Percentiles rank a stretch among this genome's conserved stretches.
Evolutionary conservation across 2,113 vertebrate genomes (phyloP).

Genomic region (Tenebrosternarchus preto): DNA sequence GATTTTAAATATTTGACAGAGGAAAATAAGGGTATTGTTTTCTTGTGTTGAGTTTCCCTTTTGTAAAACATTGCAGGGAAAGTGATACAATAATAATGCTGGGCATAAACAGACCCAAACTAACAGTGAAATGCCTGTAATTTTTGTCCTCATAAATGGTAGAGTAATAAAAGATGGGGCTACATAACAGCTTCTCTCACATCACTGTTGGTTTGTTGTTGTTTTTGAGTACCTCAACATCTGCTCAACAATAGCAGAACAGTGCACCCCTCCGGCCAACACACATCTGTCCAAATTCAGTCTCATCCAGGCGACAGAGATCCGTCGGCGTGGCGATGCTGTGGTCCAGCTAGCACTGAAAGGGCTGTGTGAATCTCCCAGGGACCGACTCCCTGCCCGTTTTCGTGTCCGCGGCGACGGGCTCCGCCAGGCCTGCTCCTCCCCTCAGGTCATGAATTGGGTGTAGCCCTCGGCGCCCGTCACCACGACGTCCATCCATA

Average conservation of each 20-base stretch:
- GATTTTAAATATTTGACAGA: conserved; percentile 45
- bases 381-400: conserved; percentile 1
- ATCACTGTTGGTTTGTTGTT: no score
- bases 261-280: conserved; percentile 13
- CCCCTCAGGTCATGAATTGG: conserved; percentile 89
- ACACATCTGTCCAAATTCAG: conserved; percentile 22
- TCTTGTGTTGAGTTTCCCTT: conserved; percentile 27
- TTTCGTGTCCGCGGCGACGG: no score
- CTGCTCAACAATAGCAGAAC: conserved; percentile 5
- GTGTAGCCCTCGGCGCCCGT: conserved; percentile 96
- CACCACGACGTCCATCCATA: conserved; percentile 86
- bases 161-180: conserved; percentile 14
- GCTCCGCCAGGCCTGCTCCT: background rate
- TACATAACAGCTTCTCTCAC: conserved; percentile 22
- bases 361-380: background rate
- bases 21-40: conserved; percentile 36
- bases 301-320: conserved; percentile 9
- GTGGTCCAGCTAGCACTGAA: conserved; percentile 21
- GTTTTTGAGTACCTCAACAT: conserved; percentile 28
- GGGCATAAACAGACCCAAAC: background rate
- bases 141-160: background rate
- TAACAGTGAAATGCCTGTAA: background rate
- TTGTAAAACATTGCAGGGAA: conserved; percentile 12
- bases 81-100: conserved; percentile 5
- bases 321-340: conserved; percentile 22